Evolutionary conservation across 2,113 vertebrate species (phyloP).

Genomic region (Rissa tridactyla): DNA sequence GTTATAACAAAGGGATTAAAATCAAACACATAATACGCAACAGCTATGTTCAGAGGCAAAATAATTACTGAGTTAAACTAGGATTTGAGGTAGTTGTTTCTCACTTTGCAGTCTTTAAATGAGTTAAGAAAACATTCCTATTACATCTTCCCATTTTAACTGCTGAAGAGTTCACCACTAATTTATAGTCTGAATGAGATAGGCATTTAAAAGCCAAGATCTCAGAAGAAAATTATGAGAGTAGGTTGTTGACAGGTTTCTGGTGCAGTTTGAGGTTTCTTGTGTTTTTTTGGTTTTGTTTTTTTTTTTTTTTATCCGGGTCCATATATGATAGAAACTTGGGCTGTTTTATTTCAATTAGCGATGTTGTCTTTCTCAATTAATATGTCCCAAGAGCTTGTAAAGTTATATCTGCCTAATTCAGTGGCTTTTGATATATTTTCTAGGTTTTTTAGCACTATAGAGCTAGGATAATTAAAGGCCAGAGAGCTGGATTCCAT

Average conservation of each 20-base stretch:
- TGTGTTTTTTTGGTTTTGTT: background rate
- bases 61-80: background rate
- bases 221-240: background rate
- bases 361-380: background rate
- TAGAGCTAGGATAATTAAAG: conserved; percentile 46
- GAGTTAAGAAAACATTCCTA: background rate
- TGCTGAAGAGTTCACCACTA: background rate
- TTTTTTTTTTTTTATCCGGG: background rate
- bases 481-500: conserved; percentile 39
- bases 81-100: background rate
- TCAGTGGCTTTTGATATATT: background rate
- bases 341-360: background rate
- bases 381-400: background rate
- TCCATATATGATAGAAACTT: background rate
- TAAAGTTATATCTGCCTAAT: background rate
- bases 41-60: background rate
- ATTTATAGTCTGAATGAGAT: background rate
- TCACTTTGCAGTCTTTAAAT: background rate
- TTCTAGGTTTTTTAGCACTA: background rate
- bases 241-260: background rate
- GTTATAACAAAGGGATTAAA: conserved; percentile 14
- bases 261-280: background rate
- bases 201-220: background rate
- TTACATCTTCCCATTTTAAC: background rate
- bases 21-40: background rate